A percentile compares a stretch with the other conserved stretches of the same genome.
Conservation (phyloP, 2,113 vertebrate genomes). For the Hippopotamus amphibius region DNA sequence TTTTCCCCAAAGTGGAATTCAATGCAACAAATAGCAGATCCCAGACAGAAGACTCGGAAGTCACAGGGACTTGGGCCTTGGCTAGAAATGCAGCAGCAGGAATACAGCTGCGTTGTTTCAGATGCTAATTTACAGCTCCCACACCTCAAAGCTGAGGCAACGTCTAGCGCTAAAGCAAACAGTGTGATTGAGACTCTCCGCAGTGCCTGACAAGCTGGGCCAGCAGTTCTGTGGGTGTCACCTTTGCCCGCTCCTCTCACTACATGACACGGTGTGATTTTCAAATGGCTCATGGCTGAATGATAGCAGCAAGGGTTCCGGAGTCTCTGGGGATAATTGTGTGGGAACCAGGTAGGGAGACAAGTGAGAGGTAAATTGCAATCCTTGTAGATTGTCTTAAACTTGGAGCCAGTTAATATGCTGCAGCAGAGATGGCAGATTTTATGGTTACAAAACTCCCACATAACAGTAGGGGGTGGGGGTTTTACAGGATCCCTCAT, state of each 20-base stretch:
- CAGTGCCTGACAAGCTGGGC: background rate
- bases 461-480: conserved; percentile 71
- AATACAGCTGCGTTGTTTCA: background rate
- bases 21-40: background rate
- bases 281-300: background rate
- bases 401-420: background rate
- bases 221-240: background rate
- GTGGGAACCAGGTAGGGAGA: background rate
- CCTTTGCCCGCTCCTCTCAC: background rate
- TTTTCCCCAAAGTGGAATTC: background rate
- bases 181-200: background rate
- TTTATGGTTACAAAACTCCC: conserved; percentile 64
- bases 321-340: background rate
- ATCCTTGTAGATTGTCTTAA: background rate
- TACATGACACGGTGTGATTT: rapidly evolving
- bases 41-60: background rate
- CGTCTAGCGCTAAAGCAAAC: conserved; percentile 56
- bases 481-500: conserved; percentile 78
- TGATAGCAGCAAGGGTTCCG: background rate
- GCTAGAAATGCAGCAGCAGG: background rate
- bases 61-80: background rate
- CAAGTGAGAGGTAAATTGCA: background rate
- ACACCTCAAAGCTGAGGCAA: conserved; percentile 47
- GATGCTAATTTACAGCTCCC: conserved; percentile 54
- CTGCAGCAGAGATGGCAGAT: background rate